Evolutionary conservation across 2,797 vertebrate species (phyloP), one percentile per base, ranked within the genome.

Genomic region (Anisognathus igniventris): DNA sequence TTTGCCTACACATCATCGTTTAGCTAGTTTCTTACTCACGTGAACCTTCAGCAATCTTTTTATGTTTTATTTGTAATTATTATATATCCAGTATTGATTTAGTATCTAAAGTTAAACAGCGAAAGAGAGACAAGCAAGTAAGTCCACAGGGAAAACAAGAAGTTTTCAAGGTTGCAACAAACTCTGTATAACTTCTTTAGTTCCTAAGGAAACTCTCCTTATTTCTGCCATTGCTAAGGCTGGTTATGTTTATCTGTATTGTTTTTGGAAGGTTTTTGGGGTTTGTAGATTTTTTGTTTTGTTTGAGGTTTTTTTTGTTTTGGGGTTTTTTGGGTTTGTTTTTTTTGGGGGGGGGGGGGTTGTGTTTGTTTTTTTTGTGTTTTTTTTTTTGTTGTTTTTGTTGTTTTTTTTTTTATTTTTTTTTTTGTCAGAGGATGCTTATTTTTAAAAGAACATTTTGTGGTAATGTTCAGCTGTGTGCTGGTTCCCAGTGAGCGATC

Each of bases 391-490:
- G 17, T n/a, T 57, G 7, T 21, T 53, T 14, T 28, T 16, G 13
- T 31, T 2, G 3, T 6, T 4, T 10, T 15, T 28, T 28, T 28
- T 14, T 6, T 5, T 51, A 2, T 37, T 30, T 6, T 8, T 22
- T 14, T 6, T 18, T 88, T 86, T 44, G 17, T n/a, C 30, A 58
- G n/a, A 35, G 15, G 4, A 25, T 57, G 19, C 10, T 70, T 20
- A 5, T 7, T 8, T 40, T 74, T 74, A 23, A 61, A 44, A 40
- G 22, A 23, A 27, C 2, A 18, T 23, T 64, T n/a, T 47, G 20
- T 33, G 5, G 16, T 44, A 58, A 39, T 47, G 7, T 12, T 30
- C 8, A 56, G 20, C 44, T 35, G 11, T 33, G 21, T 45, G 18
- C 23, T 50, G 8, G 37, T 56, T 14, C 28, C 42, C 31, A 33